Evolutionary conservation across 2,888 invertebrate genomes (phyloP).

Genomic region (Psylliodes chrysocephalus): DNA sequence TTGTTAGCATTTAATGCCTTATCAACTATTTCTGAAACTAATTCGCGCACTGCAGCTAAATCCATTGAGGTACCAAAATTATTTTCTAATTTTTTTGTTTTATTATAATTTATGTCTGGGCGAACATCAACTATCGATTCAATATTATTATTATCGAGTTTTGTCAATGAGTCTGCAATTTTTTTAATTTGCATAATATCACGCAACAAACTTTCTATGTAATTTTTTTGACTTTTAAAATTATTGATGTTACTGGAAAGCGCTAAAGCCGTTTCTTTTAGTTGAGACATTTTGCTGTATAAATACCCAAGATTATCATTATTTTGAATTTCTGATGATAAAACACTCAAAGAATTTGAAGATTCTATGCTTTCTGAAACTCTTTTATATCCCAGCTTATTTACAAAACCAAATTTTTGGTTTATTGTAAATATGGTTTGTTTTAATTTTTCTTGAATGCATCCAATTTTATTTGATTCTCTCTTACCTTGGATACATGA

Average conservation of each 20-base stretch:
- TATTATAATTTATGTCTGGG: too few species aligned
- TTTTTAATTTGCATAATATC: constrained; percentile 39
- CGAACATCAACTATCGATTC: too few species aligned
- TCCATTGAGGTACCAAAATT: too few species aligned
- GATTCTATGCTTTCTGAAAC: background rate
- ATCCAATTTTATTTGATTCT: constrained; percentile 31
- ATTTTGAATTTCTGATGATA: background rate
- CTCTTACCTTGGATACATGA: constrained; percentile 1
- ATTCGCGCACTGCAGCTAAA: background rate
- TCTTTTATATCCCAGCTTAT: too few species aligned
- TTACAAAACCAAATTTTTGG: constrained; percentile 26
- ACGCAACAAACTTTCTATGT: constrained; percentile 34
- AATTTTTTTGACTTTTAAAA: constrained; percentile 27
- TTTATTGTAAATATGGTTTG: constrained; percentile 36
- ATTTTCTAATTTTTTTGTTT: too few species aligned
- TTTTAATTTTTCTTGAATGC: constrained; percentile 38
- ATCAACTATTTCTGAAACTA: background rate
- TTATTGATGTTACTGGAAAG: constrained; percentile 25
- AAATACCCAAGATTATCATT: constrained; percentile 32
- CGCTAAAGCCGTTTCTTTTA: constrained; percentile 29
- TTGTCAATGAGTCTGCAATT: constrained; percentile 29
- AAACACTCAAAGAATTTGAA: background rate
- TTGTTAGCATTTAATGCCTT: background rate
- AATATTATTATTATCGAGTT: constrained; percentile 19
- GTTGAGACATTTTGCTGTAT: constrained; percentile 36